Conservation (phyloP, 2,113 vertebrate species). For the Alethe diademata region DNA sequence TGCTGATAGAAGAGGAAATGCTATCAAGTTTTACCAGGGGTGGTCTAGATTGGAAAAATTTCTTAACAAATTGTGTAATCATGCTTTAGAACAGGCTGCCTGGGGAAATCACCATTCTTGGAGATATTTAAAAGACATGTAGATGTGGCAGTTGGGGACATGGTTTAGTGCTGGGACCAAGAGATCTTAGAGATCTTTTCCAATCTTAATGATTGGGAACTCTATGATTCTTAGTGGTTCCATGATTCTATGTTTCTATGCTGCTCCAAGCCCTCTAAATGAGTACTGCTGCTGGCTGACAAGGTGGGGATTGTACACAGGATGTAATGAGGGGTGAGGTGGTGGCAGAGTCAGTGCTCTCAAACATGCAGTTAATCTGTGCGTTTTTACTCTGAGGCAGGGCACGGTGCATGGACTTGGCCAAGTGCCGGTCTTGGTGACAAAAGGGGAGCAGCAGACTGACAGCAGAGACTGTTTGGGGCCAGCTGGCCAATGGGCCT, state of each 20-base stretch:
- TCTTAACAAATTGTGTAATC: not conserved
- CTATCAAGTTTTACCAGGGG: not conserved
- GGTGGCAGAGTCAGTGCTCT: not conserved
- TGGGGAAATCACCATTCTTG: not conserved
- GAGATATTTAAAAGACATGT: not conserved
- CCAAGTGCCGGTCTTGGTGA: not conserved
- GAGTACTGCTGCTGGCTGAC: rapidly evolving
- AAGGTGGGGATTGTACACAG: rapidly evolving
- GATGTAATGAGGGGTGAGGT: not conserved
- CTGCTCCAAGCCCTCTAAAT: not conserved
- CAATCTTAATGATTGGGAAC: not conserved
- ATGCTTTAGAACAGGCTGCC: not conserved
- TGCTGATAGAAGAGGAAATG: not conserved
- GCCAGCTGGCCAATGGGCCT: not conserved
- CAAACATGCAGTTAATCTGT: not conserved
- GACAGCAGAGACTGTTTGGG: not conserved
- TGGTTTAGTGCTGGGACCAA: not conserved
- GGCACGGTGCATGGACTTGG: rapidly evolving
- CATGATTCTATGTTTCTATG: rapidly evolving
- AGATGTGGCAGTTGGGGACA: too few relatives aligned
- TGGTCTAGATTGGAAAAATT: not conserved
- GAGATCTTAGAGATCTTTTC: not conserved
- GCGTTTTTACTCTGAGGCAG: rapidly evolving
- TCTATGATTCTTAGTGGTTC: too few relatives aligned
- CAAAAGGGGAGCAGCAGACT: not conserved